phyloP scores from a whole-genome alignment of 2,113 vertebrate genomes.

The Pao palembangensis region DNA sequence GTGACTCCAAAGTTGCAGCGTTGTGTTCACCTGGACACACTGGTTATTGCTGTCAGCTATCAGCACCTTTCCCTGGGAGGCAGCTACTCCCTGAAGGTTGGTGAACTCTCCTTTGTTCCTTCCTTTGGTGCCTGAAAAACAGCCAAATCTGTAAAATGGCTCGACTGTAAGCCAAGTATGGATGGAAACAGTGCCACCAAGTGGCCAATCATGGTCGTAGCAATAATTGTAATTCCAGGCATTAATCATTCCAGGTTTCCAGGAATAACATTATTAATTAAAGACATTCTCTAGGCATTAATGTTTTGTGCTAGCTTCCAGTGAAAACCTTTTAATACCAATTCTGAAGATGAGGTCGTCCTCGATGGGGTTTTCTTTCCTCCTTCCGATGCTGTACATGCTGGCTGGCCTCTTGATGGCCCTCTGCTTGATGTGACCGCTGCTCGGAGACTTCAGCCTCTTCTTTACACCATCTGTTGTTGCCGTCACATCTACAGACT shows the following conservation, averaged over 20 bases:
- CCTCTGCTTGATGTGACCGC: slow-evolving; percentile 89
- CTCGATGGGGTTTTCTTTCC: slow-evolving; percentile 95
- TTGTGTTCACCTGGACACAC: slow-evolving; percentile 88
- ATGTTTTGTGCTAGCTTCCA: not conserved
- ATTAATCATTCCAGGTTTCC: too few relatives aligned
- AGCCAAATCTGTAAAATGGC: not conserved
- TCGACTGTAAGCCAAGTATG: not conserved
- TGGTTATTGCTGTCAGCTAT: slow-evolving; percentile 99
- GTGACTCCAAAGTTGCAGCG: not conserved
- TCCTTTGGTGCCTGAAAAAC: slow-evolving; percentile 87
- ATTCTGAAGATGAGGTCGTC: slow-evolving; percentile 94
- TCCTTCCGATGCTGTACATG: slow-evolving; percentile 94
- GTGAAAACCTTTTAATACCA: slow-evolving; percentile 66
- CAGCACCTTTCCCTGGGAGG: slow-evolving; percentile 87
- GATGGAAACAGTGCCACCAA: too few relatives aligned
- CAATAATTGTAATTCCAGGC: too few relatives aligned
- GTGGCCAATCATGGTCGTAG: too few relatives aligned
- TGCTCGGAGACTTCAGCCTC: slow-evolving; percentile 89
- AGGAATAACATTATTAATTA: too few relatives aligned
- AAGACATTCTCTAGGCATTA: not conserved
- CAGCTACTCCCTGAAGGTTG: slow-evolving; percentile 95
- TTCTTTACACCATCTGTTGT: slow-evolving; percentile 86
- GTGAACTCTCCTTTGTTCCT: slow-evolving; percentile 99
- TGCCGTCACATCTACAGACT: slow-evolving; percentile 82
- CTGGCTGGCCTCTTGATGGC: slow-evolving; percentile 91